Base-by-base conservation (phyloP, 2,797 vertebrate genomes). In the Pipistrellus kuhlii region DNA sequence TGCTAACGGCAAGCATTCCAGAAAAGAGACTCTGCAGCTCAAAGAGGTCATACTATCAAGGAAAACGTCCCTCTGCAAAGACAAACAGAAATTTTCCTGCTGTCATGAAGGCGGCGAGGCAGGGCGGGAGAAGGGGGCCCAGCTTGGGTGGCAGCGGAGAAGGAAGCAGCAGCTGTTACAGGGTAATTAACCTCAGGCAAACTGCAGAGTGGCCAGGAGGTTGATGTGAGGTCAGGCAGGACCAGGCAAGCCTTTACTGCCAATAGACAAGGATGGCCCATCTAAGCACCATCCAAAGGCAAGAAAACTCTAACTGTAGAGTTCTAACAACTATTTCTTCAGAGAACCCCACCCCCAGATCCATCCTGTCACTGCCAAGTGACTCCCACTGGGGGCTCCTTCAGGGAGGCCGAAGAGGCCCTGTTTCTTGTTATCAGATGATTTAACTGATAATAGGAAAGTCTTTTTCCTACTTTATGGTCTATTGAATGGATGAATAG, bases 81-180 rank as follows among this genome's bases (percentile, higher is more conserved):
- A 90, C 48, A 10, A 41, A 76, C 30, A 66, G 73, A 89, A 55
- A 73, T 46, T 38, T 10, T 72, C 71, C 85, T 87, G 41, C 0
- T 72, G 20, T 82, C 59, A 6, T 0, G 53, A 81, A 95, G 93
- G 35, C 89, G 75, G 78, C 17, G n/a, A 3, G 64, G n/a, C 20
- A 41, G 25, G 41, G 27, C 8, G 27, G 8, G 21, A 9, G 62
- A 1, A 2, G 5, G 20, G n/a, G 18, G 30, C 66, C 30, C 4
- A 2, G 23, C 18, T 27, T 84, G 73, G 66, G 57, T 82, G 75
- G 68, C 32, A 69, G 48, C 80, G 88, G 48, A 55, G 85, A 88
- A 94, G 64, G 80, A 96, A 48, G 55, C 68, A 68, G 64, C 96
- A 94, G 93, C 94, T 97, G 91, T 87, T 91, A 41, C 9, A 32